Base-by-base conservation (phyloP, 2,888 invertebrate genomes). In the Pachydiplax longipennis region DNA sequence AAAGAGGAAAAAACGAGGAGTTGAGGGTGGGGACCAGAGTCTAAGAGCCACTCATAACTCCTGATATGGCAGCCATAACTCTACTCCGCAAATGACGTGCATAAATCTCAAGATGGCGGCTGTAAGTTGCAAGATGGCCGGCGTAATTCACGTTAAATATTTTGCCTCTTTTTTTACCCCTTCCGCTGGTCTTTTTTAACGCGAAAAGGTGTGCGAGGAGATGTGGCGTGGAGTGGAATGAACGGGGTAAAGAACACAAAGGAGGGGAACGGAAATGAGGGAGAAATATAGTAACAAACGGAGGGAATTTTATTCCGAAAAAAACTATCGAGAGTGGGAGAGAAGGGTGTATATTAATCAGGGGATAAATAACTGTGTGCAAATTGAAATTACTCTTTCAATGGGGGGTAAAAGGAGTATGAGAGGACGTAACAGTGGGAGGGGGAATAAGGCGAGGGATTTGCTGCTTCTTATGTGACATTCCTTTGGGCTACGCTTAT, bases 91-190 rank as follows among this genome's bases (percentile, higher is more conserved):
- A 87, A 61, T 61, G 87, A 87, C 87, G 87, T 87, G 87, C 87
- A 87, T 87, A 87, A 87, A 87, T 87, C 87, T 87, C 87, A 87
- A 87, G 87, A 87, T 87, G 87, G 87, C 87, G 87, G 87, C 87
- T 61, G 87, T 87, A 87, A 87, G 87, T 87, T 87, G 61, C 87
- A 87, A 87, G 65, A 87, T 87, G 87, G 87, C 87, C 87, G 87
- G 87, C 61, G 87, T 87, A 87, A 87, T 87, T 87, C 87, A 87
- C 87, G 87, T 87, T 87, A 87, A 87, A 87, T 87, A 87, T 87
- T 87, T 87, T 87, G 37, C 35, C 87, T 61, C 61, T 61, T 87
- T 87, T 53, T 83, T 35, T 37, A 18, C 18, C n/a, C 87, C 18
- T n/a, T 83, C 35, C 58, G 15, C 35, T 58, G 37, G 53, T 35